phyloP scores from a whole-genome alignment of 2,113 vertebrate genomes.

The Phalacrocorax carbo region DNA sequence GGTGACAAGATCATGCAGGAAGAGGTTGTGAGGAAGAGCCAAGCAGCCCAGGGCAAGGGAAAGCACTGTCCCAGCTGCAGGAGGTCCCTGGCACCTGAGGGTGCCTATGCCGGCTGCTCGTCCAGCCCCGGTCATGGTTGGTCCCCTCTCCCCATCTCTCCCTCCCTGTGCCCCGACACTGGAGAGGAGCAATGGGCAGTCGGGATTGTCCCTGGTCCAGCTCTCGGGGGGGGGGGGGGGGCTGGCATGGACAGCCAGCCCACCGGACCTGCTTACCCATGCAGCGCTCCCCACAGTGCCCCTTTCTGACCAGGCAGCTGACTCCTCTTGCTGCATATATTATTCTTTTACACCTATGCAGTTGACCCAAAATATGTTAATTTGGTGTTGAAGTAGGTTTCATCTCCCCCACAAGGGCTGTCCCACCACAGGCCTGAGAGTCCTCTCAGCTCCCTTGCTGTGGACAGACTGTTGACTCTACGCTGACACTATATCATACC shows the following conservation, averaged over 20 bases:
- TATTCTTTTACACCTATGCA: not conserved
- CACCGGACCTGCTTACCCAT: fast-evolving
- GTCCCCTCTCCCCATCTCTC: not conserved
- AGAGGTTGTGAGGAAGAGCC: not conserved
- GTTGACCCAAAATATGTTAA: not conserved
- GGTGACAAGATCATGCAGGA: not conserved
- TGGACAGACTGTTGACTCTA: not conserved
- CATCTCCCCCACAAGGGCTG: not conserved
- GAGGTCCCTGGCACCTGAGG: not conserved
- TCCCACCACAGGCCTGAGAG: not conserved
- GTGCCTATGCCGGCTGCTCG: not conserved
- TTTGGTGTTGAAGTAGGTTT: not conserved
- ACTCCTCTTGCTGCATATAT: not conserved
- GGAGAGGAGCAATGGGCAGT: not conserved
- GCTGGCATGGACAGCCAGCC: not conserved
- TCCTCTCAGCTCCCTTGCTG: not conserved
- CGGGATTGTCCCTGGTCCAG: not conserved
- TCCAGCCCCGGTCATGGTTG: fast-evolving
- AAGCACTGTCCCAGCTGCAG: not conserved
- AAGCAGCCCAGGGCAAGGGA: not conserved
- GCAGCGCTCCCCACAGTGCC: not conserved
- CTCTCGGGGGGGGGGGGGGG: too few relatives aligned
- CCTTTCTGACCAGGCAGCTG: not conserved
- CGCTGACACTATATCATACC: not conserved
- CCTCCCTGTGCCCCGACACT: fast-evolving